phyloP scores from a whole-genome alignment of 2,888 invertebrate species.

The Drosophila greeni region DNA sequence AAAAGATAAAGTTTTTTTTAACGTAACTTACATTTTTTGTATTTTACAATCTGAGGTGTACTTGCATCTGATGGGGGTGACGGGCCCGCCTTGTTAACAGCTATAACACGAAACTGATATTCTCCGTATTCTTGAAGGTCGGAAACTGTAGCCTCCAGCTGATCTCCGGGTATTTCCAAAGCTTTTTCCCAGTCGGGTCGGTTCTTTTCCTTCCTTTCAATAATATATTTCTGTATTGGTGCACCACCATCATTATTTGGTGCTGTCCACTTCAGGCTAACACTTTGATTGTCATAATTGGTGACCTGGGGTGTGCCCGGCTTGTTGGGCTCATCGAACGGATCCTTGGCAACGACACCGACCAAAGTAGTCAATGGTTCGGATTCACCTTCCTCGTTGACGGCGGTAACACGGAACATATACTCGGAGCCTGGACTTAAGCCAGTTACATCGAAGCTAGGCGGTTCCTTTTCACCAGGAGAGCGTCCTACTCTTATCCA shows the following conservation, averaged over 20 bases:
- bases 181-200: conserved; percentile 91
- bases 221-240: conserved; percentile 95
- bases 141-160: conserved; percentile 87
- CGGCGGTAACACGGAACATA: conserved; percentile 98
- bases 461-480: conserved; percentile 92
- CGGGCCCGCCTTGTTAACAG: conserved; percentile 94
- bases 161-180: conserved; percentile 87
- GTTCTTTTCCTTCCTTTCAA: conserved; percentile 95
- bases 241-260: conserved; percentile 97
- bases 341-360: conserved; percentile 98
- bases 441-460: conserved; percentile 84
- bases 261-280: conserved; percentile 94
- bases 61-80: conserved; percentile 95
- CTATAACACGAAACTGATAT: conserved; percentile 94
- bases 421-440: conserved; percentile 97
- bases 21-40: conserved; percentile 88
- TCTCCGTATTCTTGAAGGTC: conserved; percentile 93
- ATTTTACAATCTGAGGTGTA: conserved; percentile 91
- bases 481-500: conserved; percentile 83
- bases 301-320: conserved; percentile 93
- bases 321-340: conserved; percentile 96
- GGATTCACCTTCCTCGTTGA: conserved; percentile 98
- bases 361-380: conserved; percentile 96
- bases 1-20: not conserved
- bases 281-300: conserved; percentile 97